A percentile compares a stretch with the other conserved stretches of the same genome.
phyloP scores from a whole-genome alignment of 1,140 invertebrate species.

The Vanessa atalanta region DNA sequence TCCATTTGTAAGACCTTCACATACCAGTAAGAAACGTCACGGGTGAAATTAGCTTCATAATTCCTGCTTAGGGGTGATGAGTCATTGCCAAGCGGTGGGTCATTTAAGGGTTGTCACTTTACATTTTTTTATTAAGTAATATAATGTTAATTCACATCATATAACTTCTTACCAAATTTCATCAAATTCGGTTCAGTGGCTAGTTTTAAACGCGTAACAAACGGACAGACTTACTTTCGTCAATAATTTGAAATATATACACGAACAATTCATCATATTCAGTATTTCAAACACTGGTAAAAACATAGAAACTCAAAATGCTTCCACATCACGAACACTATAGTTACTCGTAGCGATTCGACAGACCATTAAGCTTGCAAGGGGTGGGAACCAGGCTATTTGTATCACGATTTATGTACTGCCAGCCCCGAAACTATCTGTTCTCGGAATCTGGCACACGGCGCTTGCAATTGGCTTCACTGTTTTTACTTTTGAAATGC shows the following conservation, averaged over 20 bases:
- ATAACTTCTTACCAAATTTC: too few species aligned
- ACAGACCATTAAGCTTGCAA: conserved; percentile 20
- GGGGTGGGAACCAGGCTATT: conserved; percentile 16
- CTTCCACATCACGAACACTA: conserved; percentile 9
- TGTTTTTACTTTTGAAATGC: conserved; percentile 6
- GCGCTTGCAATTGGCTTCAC: conserved; percentile 15
- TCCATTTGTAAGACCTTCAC: too few species aligned
- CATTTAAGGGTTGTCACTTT: too few species aligned
- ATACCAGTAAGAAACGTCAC: too few species aligned
- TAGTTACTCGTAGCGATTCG: conserved; percentile 12
- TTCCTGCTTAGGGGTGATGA: too few species aligned
- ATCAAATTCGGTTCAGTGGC: too few species aligned
- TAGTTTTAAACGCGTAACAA: too few species aligned
- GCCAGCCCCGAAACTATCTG: conserved; percentile 27
- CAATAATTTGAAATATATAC: neutral
- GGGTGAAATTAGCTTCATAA: too few species aligned
- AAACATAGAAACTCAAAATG: neutral
- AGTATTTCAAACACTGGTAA: neutral
- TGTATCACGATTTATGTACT: conserved; percentile 32
- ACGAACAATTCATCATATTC: neutral
- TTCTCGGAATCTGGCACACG: conserved; percentile 24
- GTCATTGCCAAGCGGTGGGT: too few species aligned
- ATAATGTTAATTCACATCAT: too few species aligned
- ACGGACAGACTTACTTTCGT: neutral
- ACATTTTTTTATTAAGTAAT: too few species aligned